These are phyloP conservation scores for Istiophorus platypterus DNA, from an alignment of 2,113 vertebrate species.

Conservation along the genomic window DNA sequence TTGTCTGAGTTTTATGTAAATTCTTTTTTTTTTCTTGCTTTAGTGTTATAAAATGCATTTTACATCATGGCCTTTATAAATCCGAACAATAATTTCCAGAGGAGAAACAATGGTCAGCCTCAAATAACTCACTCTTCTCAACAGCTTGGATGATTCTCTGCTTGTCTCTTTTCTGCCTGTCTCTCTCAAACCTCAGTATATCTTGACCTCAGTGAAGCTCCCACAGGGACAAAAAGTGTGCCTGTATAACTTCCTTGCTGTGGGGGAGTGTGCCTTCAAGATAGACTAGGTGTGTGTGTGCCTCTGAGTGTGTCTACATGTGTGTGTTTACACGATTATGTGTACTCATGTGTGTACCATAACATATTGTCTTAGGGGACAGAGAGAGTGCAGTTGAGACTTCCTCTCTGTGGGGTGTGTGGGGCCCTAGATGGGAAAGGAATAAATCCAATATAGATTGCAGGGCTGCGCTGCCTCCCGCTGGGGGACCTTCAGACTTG, in stretches of 20 bases:
- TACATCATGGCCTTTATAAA: constrained; percentile 71
- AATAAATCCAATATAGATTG: constrained; percentile 90
- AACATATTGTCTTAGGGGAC: constrained; percentile 78
- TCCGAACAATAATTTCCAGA: constrained; percentile 62
- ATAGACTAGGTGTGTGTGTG: constrained; percentile 68
- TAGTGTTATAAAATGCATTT: constrained; percentile 79
- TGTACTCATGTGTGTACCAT: constrained; percentile 74
- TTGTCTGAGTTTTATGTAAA: constrained; percentile 99
- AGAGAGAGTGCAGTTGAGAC: constrained; percentile 73
- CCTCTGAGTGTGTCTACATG: constrained; percentile 52
- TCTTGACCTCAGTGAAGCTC: constrained; percentile 73
- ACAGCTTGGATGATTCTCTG: constrained; percentile 38
- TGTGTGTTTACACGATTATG: constrained; percentile 74
- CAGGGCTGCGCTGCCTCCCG: constrained; percentile 86
- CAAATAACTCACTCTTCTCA: constrained; percentile 55
- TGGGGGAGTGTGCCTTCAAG: constrained; percentile 71
- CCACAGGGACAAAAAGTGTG: constrained; percentile 74
- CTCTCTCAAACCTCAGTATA: constrained; percentile 56
- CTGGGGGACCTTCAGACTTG: constrained; percentile 86
- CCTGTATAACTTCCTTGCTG: constrained; percentile 80
- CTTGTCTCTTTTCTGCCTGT: constrained; percentile 35
- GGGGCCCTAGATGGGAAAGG: constrained; percentile 85
- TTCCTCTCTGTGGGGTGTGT: constrained; percentile 80
- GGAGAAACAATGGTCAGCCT: constrained; percentile 56
- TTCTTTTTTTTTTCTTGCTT: constrained; percentile 81